These are phyloP conservation scores for Drosophila paramelanica DNA, from an alignment of 2,888 invertebrate genomes.

Conservation along the genomic window DNA sequence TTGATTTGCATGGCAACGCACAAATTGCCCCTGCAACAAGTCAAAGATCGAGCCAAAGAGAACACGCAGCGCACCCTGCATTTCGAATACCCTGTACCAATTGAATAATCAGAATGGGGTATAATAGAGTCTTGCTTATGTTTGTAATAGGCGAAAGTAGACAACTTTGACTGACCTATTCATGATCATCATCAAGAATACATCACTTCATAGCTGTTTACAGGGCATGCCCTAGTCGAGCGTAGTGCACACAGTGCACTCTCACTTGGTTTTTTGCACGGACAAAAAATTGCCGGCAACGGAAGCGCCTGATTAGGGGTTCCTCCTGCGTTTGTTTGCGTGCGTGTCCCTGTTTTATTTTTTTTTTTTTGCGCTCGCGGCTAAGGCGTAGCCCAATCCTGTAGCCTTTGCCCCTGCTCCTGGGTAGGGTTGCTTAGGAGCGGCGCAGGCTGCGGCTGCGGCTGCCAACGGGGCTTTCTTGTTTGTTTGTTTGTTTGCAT, in stretches of 20 bases:
- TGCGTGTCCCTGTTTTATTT: conserved; percentile 22
- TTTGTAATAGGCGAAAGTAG: too few relatives aligned
- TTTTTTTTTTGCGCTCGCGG: conserved; percentile 27
- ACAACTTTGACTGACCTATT: too few relatives aligned
- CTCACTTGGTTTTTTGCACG: not conserved
- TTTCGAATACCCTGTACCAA: conserved; percentile 8
- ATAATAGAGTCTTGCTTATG: not conserved
- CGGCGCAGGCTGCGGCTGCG: conserved; percentile 35
- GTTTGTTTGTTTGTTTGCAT: conserved; percentile 71
- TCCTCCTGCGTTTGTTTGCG: conserved; percentile 43
- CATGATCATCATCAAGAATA: too few relatives aligned
- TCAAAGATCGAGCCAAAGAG: conserved; percentile 30
- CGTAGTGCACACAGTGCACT: not conserved
- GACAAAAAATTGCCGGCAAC: conserved; percentile 30
- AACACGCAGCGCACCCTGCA: not conserved
- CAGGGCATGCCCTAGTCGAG: not conserved
- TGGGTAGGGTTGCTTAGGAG: conserved; percentile 60
- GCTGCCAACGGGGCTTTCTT: conserved; percentile 19
- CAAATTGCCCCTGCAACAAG: conserved; percentile 45
- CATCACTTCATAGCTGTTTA: not conserved
- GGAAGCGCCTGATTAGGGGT: conserved; percentile 71
- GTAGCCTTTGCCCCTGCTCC: conserved; percentile 11
- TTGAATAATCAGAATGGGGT: not conserved
- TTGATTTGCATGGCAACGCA: conserved; percentile 67
- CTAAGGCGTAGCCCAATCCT: conserved; percentile 58